Evolutionary conservation across 53 echinoderm and acorn worm species (phyloP).

Genomic region (Pentamera pediparva): DNA sequence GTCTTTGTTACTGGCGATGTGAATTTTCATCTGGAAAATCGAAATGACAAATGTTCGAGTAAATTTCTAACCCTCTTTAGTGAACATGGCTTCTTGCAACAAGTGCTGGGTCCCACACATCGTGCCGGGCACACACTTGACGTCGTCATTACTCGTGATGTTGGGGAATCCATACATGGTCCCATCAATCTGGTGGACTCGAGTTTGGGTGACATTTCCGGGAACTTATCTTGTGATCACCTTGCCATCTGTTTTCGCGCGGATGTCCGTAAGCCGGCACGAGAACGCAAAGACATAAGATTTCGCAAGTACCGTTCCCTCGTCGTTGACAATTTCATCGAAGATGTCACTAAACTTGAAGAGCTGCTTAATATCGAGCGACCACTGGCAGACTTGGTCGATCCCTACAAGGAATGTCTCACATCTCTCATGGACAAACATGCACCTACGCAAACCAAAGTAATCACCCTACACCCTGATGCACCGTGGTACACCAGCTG

Average conservation of each 20-base stretch:
- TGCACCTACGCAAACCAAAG: neutral
- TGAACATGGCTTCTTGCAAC: neutral
- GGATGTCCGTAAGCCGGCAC: neutral
- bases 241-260: neutral
- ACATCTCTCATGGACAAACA: neutral
- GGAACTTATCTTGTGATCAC: constrained; percentile 21
- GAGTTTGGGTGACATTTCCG: neutral
- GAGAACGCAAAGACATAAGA: neutral
- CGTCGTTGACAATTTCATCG: neutral
- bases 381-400: neutral
- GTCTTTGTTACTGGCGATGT: constrained; percentile 10
- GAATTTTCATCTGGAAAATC: constrained; percentile 18
- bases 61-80: neutral
- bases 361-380: neutral
- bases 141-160: constrained; percentile 8
- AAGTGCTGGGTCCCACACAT: neutral
- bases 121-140: constrained; percentile 35
- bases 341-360: neutral
- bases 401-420: neutral
- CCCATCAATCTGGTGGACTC: neutral
- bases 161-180: neutral
- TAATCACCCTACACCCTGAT: neutral
- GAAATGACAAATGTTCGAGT: neutral
- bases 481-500: constrained; percentile 10
- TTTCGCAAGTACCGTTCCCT: constrained; percentile 4